Percentiles rank a stretch among this genome's conserved stretches.
Conservation (phyloP, 1,140 invertebrate species). For the Meloidogyne floridensis region DNA sequence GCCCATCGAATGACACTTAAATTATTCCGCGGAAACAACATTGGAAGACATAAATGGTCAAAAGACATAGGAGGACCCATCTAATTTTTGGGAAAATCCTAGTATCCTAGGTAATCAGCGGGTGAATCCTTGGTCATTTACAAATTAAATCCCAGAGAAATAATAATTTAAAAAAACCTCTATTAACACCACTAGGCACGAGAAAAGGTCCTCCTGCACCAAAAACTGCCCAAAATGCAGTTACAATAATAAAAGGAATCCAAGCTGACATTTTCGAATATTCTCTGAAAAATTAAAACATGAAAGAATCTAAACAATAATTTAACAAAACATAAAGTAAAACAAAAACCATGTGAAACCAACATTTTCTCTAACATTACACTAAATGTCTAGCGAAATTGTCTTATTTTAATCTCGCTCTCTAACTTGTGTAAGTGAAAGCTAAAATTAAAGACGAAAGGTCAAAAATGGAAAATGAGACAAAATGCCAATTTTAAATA, state of each 20-base stretch:
- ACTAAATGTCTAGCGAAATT: background rate
- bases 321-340: background rate
- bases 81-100: too few relatives aligned
- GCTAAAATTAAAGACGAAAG: slow-evolving; percentile 3
- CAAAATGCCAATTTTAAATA: background rate
- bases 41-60: too few relatives aligned
- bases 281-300: slow-evolving; percentile 15
- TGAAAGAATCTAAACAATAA: background rate
- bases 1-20: too few relatives aligned
- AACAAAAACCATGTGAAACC: background rate
- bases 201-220: slow-evolving; percentile 63
- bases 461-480: background rate
- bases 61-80: too few relatives aligned
- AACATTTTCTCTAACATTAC: too few relatives aligned
- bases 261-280: slow-evolving; percentile 57
- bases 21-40: too few relatives aligned
- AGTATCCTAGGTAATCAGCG: too few relatives aligned
- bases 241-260: slow-evolving; percentile 61
- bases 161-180: slow-evolving; percentile 46
- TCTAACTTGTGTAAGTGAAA: background rate
- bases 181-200: slow-evolving; percentile 63
- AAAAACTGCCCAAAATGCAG: slow-evolving; percentile 61
- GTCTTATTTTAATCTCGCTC: background rate
- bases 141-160: background rate
- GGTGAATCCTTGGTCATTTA: too few relatives aligned